Conservation (phyloP, 2,113 vertebrate species). For the Tenebrosternarchus preto region DNA sequence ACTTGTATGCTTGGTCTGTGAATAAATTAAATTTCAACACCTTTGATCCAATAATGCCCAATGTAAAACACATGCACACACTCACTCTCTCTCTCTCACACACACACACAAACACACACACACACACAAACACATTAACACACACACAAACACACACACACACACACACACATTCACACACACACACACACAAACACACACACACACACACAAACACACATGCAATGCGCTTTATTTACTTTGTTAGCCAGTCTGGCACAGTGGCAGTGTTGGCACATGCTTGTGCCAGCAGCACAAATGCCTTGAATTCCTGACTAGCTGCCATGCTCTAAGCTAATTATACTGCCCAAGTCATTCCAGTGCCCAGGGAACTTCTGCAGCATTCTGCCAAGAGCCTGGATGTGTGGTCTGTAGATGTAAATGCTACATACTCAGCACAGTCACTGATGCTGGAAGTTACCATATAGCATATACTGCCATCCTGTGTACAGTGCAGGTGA, state of each 20-base stretch:
- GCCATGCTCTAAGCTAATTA: slow-evolving; percentile 40
- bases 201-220: slow-evolving; percentile 22
- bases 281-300: slow-evolving; percentile 41
- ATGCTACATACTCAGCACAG: too few relatives aligned
- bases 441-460: too few relatives aligned
- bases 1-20: too few relatives aligned
- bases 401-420: too few relatives aligned
- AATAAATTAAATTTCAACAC: not conserved
- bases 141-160: not conserved
- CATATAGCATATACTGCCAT: too few relatives aligned
- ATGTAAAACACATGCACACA: not conserved
- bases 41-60: slow-evolving; percentile 12
- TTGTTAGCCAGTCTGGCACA: slow-evolving; percentile 33
- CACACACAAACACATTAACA: too few relatives aligned
- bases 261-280: slow-evolving; percentile 40
- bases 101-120: too few relatives aligned
- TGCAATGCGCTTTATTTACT: slow-evolving; percentile 29
- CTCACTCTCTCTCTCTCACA: not conserved
- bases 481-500: too few relatives aligned
- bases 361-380: slow-evolving; percentile 27
- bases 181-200: slow-evolving; percentile 18
- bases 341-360: slow-evolving; percentile 21
- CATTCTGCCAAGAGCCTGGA: not conserved
- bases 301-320: slow-evolving; percentile 32
- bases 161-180: not conserved